Percentiles rank a stretch among this genome's conserved stretches.
Evolutionary conservation across 2,888 invertebrate species (phyloP).

Genomic region (Entomobrya proxima): DNA sequence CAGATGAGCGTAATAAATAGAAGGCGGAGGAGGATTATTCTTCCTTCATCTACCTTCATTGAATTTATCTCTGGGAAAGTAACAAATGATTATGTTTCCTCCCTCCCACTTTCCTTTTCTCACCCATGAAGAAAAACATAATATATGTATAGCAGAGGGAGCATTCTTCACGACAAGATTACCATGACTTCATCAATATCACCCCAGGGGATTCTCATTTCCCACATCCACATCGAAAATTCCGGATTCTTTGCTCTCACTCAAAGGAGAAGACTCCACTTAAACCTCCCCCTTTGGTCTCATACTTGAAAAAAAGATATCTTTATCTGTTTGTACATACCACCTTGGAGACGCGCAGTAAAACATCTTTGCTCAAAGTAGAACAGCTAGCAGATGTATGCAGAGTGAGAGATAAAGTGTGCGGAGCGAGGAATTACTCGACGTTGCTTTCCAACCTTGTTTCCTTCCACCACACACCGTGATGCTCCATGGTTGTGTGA

Average conservation of each 20-base stretch:
- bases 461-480: background rate
- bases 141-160: background rate
- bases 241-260: conserved; percentile 42
- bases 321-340: background rate
- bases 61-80: conserved; percentile 34
- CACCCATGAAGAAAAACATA: conserved; percentile 77
- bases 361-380: background rate
- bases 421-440: background rate
- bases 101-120: background rate
- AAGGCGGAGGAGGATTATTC: background rate
- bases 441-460: background rate
- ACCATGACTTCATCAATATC: conserved; percentile 74
- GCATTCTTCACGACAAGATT: conserved; percentile 67
- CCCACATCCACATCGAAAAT: conserved; percentile 57
- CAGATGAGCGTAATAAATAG: conserved; percentile 13
- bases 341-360: no score
- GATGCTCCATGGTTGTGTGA: background rate
- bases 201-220: conserved; percentile 71
- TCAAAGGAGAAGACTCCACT: background rate
- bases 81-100: conserved; percentile 53
- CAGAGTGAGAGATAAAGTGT: background rate
- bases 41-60: background rate
- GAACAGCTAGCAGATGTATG: background rate
- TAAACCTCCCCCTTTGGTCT: background rate
- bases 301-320: background rate